phyloP scores from a whole-genome alignment of 2,113 vertebrate species.

The Fregata magnificens region DNA sequence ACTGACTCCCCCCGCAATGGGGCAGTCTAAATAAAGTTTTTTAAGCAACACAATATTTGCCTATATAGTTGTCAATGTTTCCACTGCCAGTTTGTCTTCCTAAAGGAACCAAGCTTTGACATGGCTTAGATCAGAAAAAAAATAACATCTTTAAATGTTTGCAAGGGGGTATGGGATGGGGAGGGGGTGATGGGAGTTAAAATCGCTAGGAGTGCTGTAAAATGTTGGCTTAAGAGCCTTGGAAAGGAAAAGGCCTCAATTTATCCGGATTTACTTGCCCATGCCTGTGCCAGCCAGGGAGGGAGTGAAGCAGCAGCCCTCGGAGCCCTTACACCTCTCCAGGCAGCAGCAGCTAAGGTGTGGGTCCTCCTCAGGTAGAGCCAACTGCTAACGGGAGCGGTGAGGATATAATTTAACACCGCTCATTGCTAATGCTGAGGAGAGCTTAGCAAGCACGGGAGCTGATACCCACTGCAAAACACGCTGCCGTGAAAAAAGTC shows the following conservation, averaged over 20 bases:
- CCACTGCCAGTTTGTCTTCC: neutral
- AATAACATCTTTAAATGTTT: neutral
- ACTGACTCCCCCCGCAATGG: rapidly evolving
- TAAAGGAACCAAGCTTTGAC: neutral
- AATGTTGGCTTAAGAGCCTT: neutral
- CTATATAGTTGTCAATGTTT: neutral
- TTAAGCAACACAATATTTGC: neutral
- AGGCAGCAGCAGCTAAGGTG: neutral
- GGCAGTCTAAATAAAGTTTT: neutral
- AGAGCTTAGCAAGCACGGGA: neutral
- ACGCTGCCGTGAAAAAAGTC: neutral
- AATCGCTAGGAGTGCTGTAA: neutral
- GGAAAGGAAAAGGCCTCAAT: neutral
- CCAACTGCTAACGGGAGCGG: rapidly evolving
- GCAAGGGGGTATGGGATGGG: neutral
- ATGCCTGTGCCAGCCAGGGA: neutral
- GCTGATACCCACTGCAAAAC: neutral
- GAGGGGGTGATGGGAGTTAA: neutral
- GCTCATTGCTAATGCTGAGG: rapidly evolving
- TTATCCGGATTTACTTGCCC: neutral
- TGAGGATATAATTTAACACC: neutral
- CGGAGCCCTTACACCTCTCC: neutral
- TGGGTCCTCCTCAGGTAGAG: neutral
- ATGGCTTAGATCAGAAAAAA: neutral
- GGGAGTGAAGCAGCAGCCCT: neutral